These are phyloP conservation scores for Geodia barretti DNA, from an alignment of 37 sponge, comb jelly and placozoan species.

Conservation along the genomic window DNA sequence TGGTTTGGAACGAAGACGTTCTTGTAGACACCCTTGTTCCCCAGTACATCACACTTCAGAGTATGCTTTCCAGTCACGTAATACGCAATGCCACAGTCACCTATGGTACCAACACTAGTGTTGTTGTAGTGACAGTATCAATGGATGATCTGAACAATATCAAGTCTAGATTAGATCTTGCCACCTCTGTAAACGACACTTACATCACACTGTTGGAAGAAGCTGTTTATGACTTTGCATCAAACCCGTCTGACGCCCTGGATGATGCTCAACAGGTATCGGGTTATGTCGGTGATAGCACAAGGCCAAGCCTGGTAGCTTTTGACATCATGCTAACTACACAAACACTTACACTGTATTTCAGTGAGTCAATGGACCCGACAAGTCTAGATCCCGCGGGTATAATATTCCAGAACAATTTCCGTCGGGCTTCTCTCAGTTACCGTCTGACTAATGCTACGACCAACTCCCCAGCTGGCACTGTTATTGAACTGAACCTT, in stretches of 20 bases:
- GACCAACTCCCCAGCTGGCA: constrained; percentile 40
- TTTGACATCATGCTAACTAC: constrained; percentile 80
- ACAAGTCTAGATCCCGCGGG: constrained; percentile 57
- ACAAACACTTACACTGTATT: constrained; percentile 61
- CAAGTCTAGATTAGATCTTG: constrained; percentile 61
- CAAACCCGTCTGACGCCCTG: constrained; percentile 72
- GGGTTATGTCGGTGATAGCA: constrained; percentile 43
- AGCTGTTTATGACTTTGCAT: constrained; percentile 71
- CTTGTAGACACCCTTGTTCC: constrained; percentile 55
- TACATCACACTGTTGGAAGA: constrained; percentile 47
- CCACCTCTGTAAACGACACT: constrained; percentile 54
- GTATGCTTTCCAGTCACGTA: not conserved
- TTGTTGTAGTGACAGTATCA: constrained; percentile 44
- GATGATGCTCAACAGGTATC: constrained; percentile 20
- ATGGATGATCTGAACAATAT: constrained; percentile 64
- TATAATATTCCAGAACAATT: constrained; percentile 76
- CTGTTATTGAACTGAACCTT: constrained; percentile 49
- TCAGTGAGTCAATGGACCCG: constrained; percentile 75
- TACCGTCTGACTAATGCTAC: constrained; percentile 63
- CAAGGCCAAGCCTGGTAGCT: constrained; percentile 58
- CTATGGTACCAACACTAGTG: constrained; percentile 37
- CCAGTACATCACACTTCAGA: constrained; percentile 52
- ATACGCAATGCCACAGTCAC: constrained; percentile 50
- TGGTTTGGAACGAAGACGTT: constrained; percentile 72
- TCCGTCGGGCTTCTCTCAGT: constrained; percentile 36